Evolutionary conservation across 2,888 invertebrate species (phyloP), one percentile per base, ranked within the genome.

Genomic region (Eupithecia tripunctaria): DNA sequence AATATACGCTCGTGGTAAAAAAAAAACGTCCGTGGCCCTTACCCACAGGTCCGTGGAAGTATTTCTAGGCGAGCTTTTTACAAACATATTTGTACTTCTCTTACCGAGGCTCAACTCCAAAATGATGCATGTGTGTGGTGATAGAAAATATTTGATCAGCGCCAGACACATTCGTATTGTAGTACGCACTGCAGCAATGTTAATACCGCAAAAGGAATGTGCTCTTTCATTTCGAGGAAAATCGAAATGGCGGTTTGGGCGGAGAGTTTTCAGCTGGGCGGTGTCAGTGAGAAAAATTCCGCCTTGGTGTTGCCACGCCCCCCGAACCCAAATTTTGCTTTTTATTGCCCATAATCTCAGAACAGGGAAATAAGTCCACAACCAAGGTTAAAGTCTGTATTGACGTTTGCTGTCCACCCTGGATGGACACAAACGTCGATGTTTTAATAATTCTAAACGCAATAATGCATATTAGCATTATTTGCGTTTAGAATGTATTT

Each of bases 291-390:
- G 89, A 94, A 94, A 94, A 93, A 93, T 91, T 82, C 88, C 93
- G 93, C 94, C 94, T 92, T 89, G 83, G 82, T 69, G 76, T 63
- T 62, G 88, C 91, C 93, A 93, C 94, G 93, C 94, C 94, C 86
- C 88, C 78, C 77, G 71, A 78, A 83, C 88, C 88, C 81, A 85
- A 85, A 41, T 60, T 64, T 64, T 64, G 6, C 83, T 84, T 85
- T 87, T 88, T 87, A 88, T 88, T 85, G 68, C 69, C 68, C 63
- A 67, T 68, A 67, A 56, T 56, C 56, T 12, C 25, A 21, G 56
- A 51, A 47, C 21, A 21, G 21, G 21, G 51, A 21, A n/a, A 51
- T 51, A 51, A n/a, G n/a, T 21, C 2, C 51, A 21, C 51, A 51
- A 56, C 67, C 69, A 60, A 71, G 60, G 38, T 71, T 29, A 67